phyloP scores from a whole-genome alignment of 1,140 invertebrate genomes.

The Rhynchophorus ferrugineus region DNA sequence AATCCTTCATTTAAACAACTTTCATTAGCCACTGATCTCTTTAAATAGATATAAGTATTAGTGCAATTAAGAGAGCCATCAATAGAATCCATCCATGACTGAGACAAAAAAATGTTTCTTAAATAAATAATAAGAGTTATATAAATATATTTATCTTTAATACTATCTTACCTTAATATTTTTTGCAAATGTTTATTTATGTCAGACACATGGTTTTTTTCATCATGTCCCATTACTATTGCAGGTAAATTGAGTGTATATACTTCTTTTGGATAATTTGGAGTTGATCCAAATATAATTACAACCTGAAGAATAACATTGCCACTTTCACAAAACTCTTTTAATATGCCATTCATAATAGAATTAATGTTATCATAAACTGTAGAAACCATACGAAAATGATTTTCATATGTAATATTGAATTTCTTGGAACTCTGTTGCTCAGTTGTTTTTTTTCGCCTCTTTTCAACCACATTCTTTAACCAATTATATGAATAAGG shows the following conservation, averaged over 20 bases:
- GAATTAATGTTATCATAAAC: constrained; percentile 23
- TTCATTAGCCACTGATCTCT: not conserved
- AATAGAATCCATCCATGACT: constrained; percentile 25
- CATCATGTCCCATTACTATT: constrained; percentile 21
- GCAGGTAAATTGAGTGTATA: constrained; percentile 21
- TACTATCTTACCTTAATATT: constrained; percentile 23
- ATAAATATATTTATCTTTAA: not conserved
- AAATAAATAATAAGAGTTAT: constrained; percentile 9
- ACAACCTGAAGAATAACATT: constrained; percentile 20
- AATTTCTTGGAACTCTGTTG: not conserved
- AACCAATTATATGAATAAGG: constrained; percentile 28
- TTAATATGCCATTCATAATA: constrained; percentile 21
- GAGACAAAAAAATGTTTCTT: constrained; percentile 25
- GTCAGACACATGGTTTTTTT: constrained; percentile 23
- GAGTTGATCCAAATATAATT: constrained; percentile 24
- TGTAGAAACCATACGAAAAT: constrained; percentile 23
- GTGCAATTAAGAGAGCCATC: constrained; percentile 21
- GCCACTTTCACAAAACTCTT: constrained; percentile 18
- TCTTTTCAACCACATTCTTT: constrained; percentile 24
- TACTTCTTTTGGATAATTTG: constrained; percentile 25
- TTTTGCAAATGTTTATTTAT: constrained; percentile 23
- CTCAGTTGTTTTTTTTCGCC: constrained; percentile 14
- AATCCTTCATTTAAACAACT: constrained; percentile 13
- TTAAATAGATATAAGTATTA: constrained; percentile 28
- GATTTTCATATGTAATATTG: constrained; percentile 24